These are phyloP conservation scores for Rostratula benghalensis DNA, from an alignment of 2,113 vertebrate genomes.

Conservation along the genomic window DNA sequence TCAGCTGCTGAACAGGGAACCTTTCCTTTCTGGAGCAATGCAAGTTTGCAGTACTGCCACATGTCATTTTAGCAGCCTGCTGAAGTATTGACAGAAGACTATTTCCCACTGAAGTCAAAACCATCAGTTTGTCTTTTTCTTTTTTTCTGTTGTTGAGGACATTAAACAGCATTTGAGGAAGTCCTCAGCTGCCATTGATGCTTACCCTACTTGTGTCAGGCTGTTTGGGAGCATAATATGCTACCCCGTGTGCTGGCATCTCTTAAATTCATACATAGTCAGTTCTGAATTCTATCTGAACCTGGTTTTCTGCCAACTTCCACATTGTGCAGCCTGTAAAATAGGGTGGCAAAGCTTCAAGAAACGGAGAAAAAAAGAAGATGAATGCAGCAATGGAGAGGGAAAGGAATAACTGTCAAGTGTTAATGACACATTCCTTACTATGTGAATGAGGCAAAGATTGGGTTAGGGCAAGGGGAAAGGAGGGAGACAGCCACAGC, in stretches of 20 bases:
- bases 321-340: neutral
- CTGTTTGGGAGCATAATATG: neutral
- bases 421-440: neutral
- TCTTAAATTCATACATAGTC: neutral
- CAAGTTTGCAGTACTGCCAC: neutral
- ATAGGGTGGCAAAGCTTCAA: neutral
- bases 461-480: neutral
- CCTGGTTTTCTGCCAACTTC: neutral
- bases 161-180: neutral
- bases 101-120: neutral
- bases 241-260: neutral
- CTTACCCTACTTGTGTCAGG: neutral
- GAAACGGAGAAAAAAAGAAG: neutral
- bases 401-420: conserved; percentile 2
- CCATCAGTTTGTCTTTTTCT: neutral
- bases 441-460: neutral
- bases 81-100: neutral
- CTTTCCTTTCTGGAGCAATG: neutral
- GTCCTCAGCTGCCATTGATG: neutral
- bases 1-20: neutral
- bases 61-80: neutral
- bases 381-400: neutral
- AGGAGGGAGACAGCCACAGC: neutral
- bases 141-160: neutral
- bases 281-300: neutral